Evolutionary conservation across 2,113 vertebrate species (phyloP).

Genomic region (Emydocephalus ijimae): DNA sequence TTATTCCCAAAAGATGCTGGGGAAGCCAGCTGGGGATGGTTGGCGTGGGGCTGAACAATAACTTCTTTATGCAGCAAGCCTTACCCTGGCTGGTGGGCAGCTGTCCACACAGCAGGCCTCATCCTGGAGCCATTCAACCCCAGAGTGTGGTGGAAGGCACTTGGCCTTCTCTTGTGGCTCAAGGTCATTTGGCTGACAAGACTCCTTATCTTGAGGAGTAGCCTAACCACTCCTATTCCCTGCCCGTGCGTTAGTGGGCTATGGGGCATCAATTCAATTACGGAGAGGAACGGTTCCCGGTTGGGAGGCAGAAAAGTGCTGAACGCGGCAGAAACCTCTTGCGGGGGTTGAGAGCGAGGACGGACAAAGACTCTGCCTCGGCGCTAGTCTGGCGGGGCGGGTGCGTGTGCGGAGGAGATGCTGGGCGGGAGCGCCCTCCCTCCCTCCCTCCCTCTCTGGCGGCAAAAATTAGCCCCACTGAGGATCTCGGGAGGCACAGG

Average conservation of each 20-base stretch:
- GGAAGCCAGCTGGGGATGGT: not conserved
- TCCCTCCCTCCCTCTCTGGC: not conserved
- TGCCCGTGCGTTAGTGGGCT: constrained; percentile 31
- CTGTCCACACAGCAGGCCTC: not conserved
- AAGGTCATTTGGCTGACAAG: not conserved
- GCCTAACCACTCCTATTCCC: not conserved
- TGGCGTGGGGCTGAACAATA: constrained; percentile 1
- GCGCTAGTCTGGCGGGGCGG: accelerated
- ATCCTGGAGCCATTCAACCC: not conserved
- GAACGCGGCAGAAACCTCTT: constrained; percentile 56
- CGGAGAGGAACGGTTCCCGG: constrained; percentile 52
- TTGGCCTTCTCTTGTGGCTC: not conserved
- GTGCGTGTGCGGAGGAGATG: accelerated
- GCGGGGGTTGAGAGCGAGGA: constrained; percentile 24
- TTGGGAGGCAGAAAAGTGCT: constrained; percentile 54
- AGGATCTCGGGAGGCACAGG: not conserved
- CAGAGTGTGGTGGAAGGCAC: not conserved
- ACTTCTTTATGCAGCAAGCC: not conserved
- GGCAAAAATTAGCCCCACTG: not conserved
- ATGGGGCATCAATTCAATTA: constrained; percentile 30
- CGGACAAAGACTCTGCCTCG: not conserved
- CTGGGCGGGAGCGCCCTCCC: not conserved
- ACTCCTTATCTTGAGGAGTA: accelerated
- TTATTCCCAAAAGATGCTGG: not conserved
- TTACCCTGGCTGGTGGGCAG: not conserved